A percentile compares a stretch with the other conserved stretches of the same genome.
Evolutionary conservation across 2,888 invertebrate species (phyloP).

Genomic region (Labia minor): DNA sequence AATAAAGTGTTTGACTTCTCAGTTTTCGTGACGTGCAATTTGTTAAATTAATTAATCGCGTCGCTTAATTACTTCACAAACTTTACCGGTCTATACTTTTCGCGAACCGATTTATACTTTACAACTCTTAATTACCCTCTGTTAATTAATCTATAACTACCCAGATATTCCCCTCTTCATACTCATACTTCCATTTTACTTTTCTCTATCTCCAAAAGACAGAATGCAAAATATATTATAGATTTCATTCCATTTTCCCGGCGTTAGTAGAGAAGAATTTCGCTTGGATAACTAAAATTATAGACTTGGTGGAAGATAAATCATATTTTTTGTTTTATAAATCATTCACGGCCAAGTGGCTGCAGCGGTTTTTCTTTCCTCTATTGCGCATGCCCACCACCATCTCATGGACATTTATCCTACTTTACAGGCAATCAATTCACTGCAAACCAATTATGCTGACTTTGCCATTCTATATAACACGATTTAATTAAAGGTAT

Average conservation of each 20-base stretch:
- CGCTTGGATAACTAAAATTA: background rate
- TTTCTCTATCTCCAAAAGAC: background rate
- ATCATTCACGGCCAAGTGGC: conserved; percentile 5
- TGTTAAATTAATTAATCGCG: conserved; percentile 13
- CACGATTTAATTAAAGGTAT: conserved; percentile 8
- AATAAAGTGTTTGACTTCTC: conserved; percentile 13
- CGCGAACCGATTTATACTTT: conserved; percentile 13
- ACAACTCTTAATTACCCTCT: conserved; percentile 1
- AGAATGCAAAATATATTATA: too few relatives aligned
- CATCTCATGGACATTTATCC: background rate
- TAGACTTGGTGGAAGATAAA: background rate
- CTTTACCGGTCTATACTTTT: conserved; percentile 13
- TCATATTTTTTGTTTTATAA: conserved; percentile 13
- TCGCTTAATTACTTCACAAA: conserved; percentile 1
- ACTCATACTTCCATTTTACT: background rate
- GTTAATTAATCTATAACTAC: conserved; percentile 8
- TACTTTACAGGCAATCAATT: conserved; percentile 5
- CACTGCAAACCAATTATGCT: background rate
- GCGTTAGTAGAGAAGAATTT: background rate
- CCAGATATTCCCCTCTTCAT: background rate
- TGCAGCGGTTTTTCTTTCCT: background rate
- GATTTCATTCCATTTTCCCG: background rate
- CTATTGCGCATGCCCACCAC: background rate
- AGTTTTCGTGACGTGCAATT: conserved; percentile 13
- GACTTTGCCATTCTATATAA: background rate